Evolutionary conservation across 2,113 vertebrate genomes (phyloP).

Genomic region (Phylloscopus trochilus): DNA sequence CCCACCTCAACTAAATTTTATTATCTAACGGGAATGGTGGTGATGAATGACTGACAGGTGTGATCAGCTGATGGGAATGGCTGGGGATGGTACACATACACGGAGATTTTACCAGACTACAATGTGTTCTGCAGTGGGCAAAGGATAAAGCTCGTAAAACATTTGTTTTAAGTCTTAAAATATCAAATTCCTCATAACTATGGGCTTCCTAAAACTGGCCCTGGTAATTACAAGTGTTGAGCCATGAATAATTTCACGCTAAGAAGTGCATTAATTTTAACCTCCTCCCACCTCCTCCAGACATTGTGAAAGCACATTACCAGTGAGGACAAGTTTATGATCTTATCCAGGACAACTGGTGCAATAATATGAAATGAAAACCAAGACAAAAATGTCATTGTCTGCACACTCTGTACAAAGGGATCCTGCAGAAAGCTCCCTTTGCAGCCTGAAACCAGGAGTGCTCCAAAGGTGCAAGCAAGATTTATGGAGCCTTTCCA

Average conservation of each 20-base stretch:
- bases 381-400: slow-evolving; percentile 60
- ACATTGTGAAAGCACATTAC: slow-evolving; percentile 41
- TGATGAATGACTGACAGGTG: slow-evolving; percentile 73
- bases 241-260: slow-evolving; percentile 67
- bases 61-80: slow-evolving; percentile 64
- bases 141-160: slow-evolving; percentile 72
- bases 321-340: slow-evolving; percentile 67
- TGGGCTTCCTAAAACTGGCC: slow-evolving; percentile 59
- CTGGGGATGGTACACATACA: slow-evolving; percentile 17
- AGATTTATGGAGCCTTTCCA: slow-evolving; percentile 35
- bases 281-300: slow-evolving; percentile 46
- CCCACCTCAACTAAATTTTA: not conserved
- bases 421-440: slow-evolving; percentile 20
- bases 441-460: not conserved
- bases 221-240: slow-evolving; percentile 73
- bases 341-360: slow-evolving; percentile 65
- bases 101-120: not conserved
- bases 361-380: slow-evolving; percentile 60
- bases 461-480: not conserved
- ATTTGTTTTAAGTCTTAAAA: slow-evolving; percentile 85
- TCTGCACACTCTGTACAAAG: slow-evolving; percentile 24
- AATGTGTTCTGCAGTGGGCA: slow-evolving; percentile 61
- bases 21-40: not conserved
- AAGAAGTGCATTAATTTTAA: slow-evolving; percentile 42
- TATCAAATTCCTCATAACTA: slow-evolving; percentile 78